Evolutionary conservation across 2,888 invertebrate species (phyloP), one percentile per base, ranked within the genome.

Genomic region (Drosophila fulvimacula): DNA sequence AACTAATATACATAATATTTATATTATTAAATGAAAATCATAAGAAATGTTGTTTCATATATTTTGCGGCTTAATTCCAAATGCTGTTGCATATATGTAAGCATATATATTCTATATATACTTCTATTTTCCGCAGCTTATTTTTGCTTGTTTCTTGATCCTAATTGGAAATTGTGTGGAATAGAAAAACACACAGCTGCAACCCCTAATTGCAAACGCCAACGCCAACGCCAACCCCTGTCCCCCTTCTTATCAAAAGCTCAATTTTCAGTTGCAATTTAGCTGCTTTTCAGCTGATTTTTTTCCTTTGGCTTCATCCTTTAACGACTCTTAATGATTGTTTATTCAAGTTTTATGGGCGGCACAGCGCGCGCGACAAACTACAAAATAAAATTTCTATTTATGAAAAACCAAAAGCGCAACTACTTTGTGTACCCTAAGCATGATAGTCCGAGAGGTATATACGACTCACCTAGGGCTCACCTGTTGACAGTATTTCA

Each of bases 281-380:
- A 79, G 76, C 76, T 63, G 49, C 62, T 55, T 63, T 61, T 59
- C 58, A 79, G 71, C 63, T 30, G 39, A 59, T 60, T 53, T 63
- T 60, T 63, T 57, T 59, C 48, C 34, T 58, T 59, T 68, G 19
- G 51, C 34, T 34, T 7, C 44, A 34, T 34, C 15, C 21, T 36
- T 51, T 51, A 36, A 36, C 51, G 51, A 51, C 51, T 48, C 51
- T 36, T 51, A n/a, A 51, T 51, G 51, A 51, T 51, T 51, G 51
- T 51, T 51, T 51, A 51, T 51, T 51, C 34, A 21, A 21, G 9
- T 51, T 21, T 36, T 21, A 15, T 15, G 6, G 32, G n/a, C n/a
- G n/a, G 27, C 53, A 52, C 34, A 49, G 48, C 49, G 52, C 58
- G 48, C 49, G 53, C 67, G 48, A 39, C 52, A 63, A 46, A 58